Evolutionary conservation across 2,888 invertebrate species (phyloP).

Genomic region (Drosophila antonietae): DNA sequence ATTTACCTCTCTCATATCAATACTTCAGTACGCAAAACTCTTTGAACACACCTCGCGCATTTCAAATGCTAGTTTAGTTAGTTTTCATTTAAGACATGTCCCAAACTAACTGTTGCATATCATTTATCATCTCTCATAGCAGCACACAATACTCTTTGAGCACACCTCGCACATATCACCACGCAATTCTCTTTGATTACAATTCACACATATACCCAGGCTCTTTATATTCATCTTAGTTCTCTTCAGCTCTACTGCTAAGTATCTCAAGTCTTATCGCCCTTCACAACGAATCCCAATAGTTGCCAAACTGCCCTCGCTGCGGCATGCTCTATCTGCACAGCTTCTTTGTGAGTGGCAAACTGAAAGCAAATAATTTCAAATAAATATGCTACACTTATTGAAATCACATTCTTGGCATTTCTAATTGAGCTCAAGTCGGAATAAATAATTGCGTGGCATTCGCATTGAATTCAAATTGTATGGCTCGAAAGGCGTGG

Average conservation of each 20-base stretch:
- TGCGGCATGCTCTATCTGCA: not conserved
- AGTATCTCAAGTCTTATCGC: not conserved
- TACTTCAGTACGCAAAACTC: too few species aligned
- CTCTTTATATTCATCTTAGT: too few species aligned
- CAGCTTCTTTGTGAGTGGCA: not conserved
- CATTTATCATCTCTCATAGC: too few species aligned
- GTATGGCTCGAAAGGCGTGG: not conserved
- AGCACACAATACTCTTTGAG: not conserved
- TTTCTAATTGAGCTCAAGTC: not conserved
- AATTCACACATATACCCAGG: too few species aligned
- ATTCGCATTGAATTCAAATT: not conserved
- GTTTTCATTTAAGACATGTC: fast-evolving
- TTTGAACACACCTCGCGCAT: not conserved
- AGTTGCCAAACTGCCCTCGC: not conserved
- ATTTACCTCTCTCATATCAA: too few species aligned
- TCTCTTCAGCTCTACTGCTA: not conserved
- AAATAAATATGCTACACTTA: not conserved
- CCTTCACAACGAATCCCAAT: not conserved
- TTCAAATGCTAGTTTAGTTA: too few species aligned
- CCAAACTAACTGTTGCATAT: too few species aligned
- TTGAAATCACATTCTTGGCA: not conserved
- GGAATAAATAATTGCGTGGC: not conserved
- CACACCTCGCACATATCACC: not conserved
- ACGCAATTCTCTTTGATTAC: too few species aligned
- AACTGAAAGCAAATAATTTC: not conserved